Base-by-base conservation (phyloP, 2,888 invertebrate species). In the Megaustenia siamemsis region DNA sequence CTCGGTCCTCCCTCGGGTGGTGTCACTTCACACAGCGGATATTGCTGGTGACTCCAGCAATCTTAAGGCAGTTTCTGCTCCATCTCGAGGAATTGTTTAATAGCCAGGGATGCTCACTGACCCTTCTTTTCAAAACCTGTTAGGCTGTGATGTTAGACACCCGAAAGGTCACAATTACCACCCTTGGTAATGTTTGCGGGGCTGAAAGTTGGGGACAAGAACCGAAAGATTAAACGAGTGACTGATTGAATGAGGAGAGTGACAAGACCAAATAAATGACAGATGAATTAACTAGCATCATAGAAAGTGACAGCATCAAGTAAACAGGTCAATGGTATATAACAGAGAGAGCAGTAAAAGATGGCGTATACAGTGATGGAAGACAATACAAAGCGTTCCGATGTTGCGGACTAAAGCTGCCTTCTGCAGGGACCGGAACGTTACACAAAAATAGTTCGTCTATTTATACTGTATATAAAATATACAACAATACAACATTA, bases 11-110 rank as follows among this genome's bases (percentile, higher is more conserved):
- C 76, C 24, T 15, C 21, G 40, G 56, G 56, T 76, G 56, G 56
- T 60, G 76, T 28, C 76, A 53, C 56, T 76, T 53, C 38, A 56
- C 76, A 56, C 38, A 15, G 24, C 56, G 76, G 76, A 76, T 76
- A 76, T 76, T 76, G 56, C 56, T 76, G 53, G 35, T 21, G 35
- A 56, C 35, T 76, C 56, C 24, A 60, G 53, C 2, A 24, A 53
- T 53, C 76, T 56, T 76, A 32, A n/a, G 76, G 21, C 38, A 2
- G 24, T 40, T 76, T 76, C 76, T 35, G 76, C 32, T 35, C 6
- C 18, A 35, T 21, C 56, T 40, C 18, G 53, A 38, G 60, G 32
- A 35, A 56, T 38, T 56, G 76, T 76, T 45, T 28, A 28, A 73
- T 45, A 28, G 45, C 43, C 10, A 28, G 71, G 6, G 71, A 73